These are phyloP conservation scores for Stegodyphus mimosarum DNA, from an alignment of 1,140 invertebrate species.

Conservation along the genomic window DNA sequence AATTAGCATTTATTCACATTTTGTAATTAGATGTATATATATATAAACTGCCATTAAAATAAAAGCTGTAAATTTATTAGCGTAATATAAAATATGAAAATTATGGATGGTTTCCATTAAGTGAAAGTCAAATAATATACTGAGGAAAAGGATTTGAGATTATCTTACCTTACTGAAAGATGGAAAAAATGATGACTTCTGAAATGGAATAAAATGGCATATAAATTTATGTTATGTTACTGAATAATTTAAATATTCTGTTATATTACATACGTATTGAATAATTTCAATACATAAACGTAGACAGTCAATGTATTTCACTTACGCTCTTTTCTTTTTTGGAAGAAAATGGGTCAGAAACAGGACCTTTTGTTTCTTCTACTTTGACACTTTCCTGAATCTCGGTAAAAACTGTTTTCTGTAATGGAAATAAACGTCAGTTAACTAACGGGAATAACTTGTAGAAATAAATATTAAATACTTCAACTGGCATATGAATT, in stretches of 20 bases:
- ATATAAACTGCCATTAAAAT: too few species aligned
- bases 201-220: neutral
- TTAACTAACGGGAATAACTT: neutral
- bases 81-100: too few species aligned
- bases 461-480: too few species aligned
- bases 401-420: constrained; percentile 53
- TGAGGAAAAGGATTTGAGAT: neutral
- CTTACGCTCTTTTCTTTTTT: constrained; percentile 34
- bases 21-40: too few species aligned
- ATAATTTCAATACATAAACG: neutral
- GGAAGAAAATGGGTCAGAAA: constrained; percentile 26
- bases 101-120: too few species aligned
- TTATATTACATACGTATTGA: neutral
- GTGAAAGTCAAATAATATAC: too few species aligned
- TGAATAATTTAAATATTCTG: neutral
- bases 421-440: neutral
- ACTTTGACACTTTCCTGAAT: constrained; percentile 37
- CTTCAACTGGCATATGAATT: too few species aligned
- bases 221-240: neutral
- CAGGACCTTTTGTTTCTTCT: constrained; percentile 42
- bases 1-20: too few species aligned
- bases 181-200: constrained; percentile 56
- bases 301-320: neutral
- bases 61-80: too few species aligned
- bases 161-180: constrained; percentile 42